A percentile compares a stretch with the other conserved stretches of the same genome.
These are phyloP conservation scores for Lethrus apterus DNA, from an alignment of 1,140 invertebrate species.

Conservation along the genomic window DNA sequence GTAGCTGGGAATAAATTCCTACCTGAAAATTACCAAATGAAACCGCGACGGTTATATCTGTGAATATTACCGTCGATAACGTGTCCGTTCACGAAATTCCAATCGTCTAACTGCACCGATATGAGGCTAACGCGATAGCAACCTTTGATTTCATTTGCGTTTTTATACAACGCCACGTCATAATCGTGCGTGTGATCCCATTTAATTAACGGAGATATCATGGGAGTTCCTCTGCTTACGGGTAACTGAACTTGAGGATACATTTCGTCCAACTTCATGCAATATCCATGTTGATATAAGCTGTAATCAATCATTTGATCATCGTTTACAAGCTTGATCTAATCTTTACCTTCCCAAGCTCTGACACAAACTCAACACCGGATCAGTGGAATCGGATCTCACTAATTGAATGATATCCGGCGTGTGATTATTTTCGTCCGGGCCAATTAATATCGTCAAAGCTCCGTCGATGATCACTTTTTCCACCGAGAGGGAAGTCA, in stretches of 20 bases:
- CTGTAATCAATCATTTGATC: too few relatives aligned
- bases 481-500: too few relatives aligned
- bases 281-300: conserved; percentile 51
- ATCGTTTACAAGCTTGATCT: too few relatives aligned
- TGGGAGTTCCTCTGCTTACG: conserved; percentile 54
- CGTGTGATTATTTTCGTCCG: too few relatives aligned
- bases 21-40: conserved; percentile 40
- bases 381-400: too few relatives aligned
- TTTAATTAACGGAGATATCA: conserved; percentile 51
- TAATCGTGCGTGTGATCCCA: conserved; percentile 57
- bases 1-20: conserved; percentile 85
- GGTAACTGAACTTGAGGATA: conserved; percentile 51
- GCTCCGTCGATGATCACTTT: too few relatives aligned
- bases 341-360: too few relatives aligned
- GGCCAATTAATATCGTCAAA: too few relatives aligned
- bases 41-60: neutral
- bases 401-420: too few relatives aligned
- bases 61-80: conserved; percentile 64
- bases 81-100: conserved; percentile 75
- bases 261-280: conserved; percentile 47
- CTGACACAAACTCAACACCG: too few relatives aligned
- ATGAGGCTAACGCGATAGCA: neutral
- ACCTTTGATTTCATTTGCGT: conserved; percentile 27
- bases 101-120: too few relatives aligned
- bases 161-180: conserved; percentile 27